Evolutionary conservation across 2,113 vertebrate genomes (phyloP).

Genomic region (Gallinago paraguaiae): DNA sequence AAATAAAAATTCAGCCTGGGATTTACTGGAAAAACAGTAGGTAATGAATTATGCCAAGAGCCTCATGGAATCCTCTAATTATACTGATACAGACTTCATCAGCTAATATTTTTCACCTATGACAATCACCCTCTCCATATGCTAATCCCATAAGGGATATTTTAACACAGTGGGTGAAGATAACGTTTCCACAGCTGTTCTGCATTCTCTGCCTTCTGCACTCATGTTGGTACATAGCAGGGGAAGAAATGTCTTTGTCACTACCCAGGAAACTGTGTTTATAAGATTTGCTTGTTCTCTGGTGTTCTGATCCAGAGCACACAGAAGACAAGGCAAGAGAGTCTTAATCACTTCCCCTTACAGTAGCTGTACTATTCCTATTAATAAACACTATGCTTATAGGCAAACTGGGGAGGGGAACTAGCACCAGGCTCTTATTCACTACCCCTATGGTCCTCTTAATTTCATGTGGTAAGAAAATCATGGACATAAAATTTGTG

Average conservation of each 20-base stretch:
- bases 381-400: background rate
- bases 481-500: background rate
- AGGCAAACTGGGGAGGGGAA: background rate
- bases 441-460: background rate
- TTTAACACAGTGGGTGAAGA: background rate
- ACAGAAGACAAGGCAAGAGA: background rate
- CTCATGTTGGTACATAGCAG: background rate
- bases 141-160: conserved; percentile 5
- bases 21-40: conserved; percentile 8
- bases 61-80: conserved; percentile 24
- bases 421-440: background rate
- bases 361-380: background rate
- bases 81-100: conserved; percentile 4
- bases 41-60: conserved; percentile 24
- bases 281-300: background rate
- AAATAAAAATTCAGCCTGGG: conserved; percentile 9
- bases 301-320: background rate
- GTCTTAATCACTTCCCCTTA: background rate
- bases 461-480: background rate
- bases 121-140: background rate
- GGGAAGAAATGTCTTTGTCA: background rate
- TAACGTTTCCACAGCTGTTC: background rate
- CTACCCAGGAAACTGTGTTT: background rate
- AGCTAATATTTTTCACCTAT: conserved; percentile 26
- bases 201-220: background rate